phyloP scores from a whole-genome alignment of 2,113 vertebrate genomes.

The Cnemophilus loriae region DNA sequence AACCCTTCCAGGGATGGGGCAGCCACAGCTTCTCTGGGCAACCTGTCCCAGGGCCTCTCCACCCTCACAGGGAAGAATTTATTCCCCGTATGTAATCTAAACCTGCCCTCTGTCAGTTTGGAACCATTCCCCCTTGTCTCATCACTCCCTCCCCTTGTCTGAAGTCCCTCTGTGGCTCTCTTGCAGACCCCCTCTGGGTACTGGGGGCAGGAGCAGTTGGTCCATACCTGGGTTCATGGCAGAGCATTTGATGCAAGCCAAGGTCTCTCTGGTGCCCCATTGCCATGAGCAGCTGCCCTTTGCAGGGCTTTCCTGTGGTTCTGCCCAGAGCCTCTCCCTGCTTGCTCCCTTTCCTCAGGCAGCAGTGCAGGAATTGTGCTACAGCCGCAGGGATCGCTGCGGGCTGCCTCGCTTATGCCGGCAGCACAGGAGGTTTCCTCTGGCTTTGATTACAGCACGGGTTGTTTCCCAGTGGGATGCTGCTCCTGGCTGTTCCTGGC shows the following conservation, averaged over 20 bases:
- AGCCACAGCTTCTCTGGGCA: background rate
- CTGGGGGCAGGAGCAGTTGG: background rate
- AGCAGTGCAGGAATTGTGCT: background rate
- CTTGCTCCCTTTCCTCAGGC: background rate
- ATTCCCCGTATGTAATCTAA: background rate
- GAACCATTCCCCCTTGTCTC: background rate
- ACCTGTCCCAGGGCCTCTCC: background rate
- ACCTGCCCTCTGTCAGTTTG: background rate
- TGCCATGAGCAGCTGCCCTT: background rate
- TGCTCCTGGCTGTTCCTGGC: background rate
- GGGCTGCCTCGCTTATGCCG: accelerated
- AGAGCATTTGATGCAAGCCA: background rate
- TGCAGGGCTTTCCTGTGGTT: accelerated
- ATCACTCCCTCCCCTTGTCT: background rate
- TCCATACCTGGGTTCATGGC: accelerated
- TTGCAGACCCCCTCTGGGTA: background rate
- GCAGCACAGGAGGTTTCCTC: background rate
- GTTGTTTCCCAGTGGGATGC: background rate
- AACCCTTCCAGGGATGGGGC: background rate
- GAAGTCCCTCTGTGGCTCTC: background rate
- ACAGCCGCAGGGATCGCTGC: background rate
- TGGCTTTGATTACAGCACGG: background rate
- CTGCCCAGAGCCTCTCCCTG: accelerated
- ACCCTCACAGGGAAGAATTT: background rate
- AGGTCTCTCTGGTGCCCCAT: background rate